Conservation (phyloP, 2,113 vertebrate genomes). For the Ceuthmochares aereus region DNA sequence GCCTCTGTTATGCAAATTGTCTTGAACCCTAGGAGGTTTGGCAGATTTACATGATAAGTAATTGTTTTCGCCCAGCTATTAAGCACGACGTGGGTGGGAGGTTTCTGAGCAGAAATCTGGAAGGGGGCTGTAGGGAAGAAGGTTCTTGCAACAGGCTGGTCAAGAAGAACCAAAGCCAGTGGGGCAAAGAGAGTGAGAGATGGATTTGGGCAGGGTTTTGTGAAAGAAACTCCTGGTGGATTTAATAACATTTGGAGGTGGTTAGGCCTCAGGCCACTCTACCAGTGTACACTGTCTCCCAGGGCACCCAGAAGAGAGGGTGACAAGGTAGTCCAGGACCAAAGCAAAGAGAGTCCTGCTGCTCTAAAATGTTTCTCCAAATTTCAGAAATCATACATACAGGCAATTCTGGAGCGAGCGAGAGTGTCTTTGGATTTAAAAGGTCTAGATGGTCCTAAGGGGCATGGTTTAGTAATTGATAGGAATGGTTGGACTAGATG, state of each 20-base stretch:
- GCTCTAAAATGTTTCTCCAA: not conserved
- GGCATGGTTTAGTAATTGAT: no score
- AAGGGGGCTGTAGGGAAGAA: not conserved
- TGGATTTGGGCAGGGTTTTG: not conserved
- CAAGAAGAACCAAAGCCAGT: not conserved
- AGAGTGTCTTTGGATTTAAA: not conserved
- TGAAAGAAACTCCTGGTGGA: not conserved
- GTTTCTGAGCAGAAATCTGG: not conserved
- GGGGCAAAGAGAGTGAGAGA: not conserved
- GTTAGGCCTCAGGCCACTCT: not conserved
- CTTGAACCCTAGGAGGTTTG: slow-evolving; percentile 25
- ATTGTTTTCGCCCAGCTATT: slow-evolving; percentile 20
- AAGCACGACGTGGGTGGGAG: not conserved
- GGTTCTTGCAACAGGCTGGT: not conserved
- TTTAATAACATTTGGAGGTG: not conserved
- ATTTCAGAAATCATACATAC: not conserved
- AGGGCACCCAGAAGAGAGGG: not conserved
- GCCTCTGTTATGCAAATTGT: slow-evolving; percentile 42
- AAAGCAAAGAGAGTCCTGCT: not conserved
- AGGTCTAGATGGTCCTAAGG: not conserved
- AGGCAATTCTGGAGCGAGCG: not conserved
- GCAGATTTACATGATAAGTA: slow-evolving; percentile 45
- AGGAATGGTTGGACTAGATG: no score
- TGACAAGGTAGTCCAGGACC: not conserved
- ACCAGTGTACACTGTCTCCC: no score